Base-by-base conservation (phyloP, 2,797 vertebrate genomes). In the Leuciscus waleckii region DNA sequence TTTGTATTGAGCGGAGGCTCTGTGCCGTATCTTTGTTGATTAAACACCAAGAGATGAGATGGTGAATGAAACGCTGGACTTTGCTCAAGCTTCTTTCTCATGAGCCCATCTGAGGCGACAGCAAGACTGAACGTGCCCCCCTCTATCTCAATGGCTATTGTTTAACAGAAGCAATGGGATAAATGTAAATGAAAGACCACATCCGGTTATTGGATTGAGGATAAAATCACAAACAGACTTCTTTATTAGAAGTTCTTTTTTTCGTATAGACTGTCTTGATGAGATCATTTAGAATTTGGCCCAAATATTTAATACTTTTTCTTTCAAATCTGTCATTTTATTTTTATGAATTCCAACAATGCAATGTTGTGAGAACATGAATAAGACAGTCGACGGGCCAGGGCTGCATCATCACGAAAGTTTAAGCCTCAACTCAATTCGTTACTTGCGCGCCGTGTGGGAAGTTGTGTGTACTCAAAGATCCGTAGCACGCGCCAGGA, bases 1-100 rank as follows among this genome's bases (percentile, higher is more conserved):
- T 77, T 69, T 70, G 49, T 76, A 26, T 76, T 77, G 82, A 83
- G 56, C 6, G 1, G 73, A 67, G 71, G 58, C 73, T 83, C 54
- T 46, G 39, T 73, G 81, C n/a, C 3, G 17, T 23, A 17, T 69
- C 69, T 76, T 67, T 83, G 71, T 67, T 83, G 73, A 51, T 37
- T 75, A 76, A 76, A 76, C 73, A 76, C 32, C 73, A 77, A 67
- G 58, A 29, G 71, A 68, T 77, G 82, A 63, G 32, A 13, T 37
- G 71, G 14, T 76, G 73, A 75, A 83, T 83, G 58, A 83, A 67
- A 65, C 2, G 17, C 17, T 63, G 41, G 69, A 81, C 41, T 29
- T 43, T 32, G 37, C 51, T 82, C 19, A 43, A 54, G 43, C 9
- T 26, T 65, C n/a, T 77, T 76, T 68, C 58, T 76, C 82, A 39